Base-by-base conservation (phyloP, 2,113 vertebrate genomes). In the Ceuthmochares aereus region DNA sequence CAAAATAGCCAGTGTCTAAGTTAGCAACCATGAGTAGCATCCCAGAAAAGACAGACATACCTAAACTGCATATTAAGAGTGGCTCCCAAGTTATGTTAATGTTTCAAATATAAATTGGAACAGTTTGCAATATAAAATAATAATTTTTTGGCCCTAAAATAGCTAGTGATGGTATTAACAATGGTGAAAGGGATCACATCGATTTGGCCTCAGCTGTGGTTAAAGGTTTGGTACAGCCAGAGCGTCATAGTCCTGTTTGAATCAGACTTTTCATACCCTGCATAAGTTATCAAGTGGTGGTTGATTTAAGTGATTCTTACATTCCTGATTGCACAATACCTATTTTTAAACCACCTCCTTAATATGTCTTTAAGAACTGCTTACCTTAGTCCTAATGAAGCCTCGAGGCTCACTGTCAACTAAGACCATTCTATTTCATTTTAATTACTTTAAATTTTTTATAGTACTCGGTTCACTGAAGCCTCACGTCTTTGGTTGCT, bases 361-460 rank as follows among this genome's bases (percentile, higher is more conserved):
- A 91, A 76, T 68, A 73, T n/a, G 9, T 32, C 40, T 66, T 86
- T 51, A 77, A 81, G 68, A 72, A 77, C 1, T 64, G 1, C 34
- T 93, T 81, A 74, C 64, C 55, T 89, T 70, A 67, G 45, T 52
- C 55, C 21, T 70, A 81, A 74, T 56, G 32, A 40, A 62, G 7
- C 25, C 60, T 74, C 60, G 63, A 70, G 80, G 40, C 40, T 86
- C 36, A 10, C 77, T 89, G n/a, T 84, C 59, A 78, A 37, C 63
- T 81, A 36, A 84, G 47, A 51, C 43, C 29, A 70, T 62, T 78
- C 52, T 70, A 22, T 69, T 91, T 67, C 72, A 67, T 87, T 84
- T 81, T 84, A 87, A 94, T 87, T 47, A 70, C 22, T 67, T n/a
- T 10, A 91, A 37, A 16, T 81, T 77, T 90, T 84, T 95, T 78